These are phyloP conservation scores for Sapajus apella DNA, from an alignment of 2,113 vertebrate species.

Conservation along the genomic window DNA sequence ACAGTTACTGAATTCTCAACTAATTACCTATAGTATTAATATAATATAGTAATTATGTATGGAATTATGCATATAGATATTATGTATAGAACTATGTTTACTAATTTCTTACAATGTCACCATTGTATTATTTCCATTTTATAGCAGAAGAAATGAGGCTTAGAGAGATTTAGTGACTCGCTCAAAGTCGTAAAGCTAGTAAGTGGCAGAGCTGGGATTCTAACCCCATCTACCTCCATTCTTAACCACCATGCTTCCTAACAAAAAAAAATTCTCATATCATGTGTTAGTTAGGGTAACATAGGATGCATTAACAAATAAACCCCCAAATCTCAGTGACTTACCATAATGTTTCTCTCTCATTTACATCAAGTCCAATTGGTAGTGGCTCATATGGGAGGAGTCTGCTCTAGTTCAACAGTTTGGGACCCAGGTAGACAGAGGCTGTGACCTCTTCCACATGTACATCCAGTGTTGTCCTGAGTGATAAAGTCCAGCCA, in stretches of 20 bases:
- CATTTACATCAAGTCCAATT: neutral
- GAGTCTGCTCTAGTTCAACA: neutral
- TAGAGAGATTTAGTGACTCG: neutral
- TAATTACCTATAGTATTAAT: neutral
- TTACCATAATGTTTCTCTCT: neutral
- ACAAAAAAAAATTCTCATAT: neutral
- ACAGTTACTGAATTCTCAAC: neutral
- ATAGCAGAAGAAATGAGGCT: neutral
- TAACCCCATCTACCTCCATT: neutral
- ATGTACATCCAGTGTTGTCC: neutral
- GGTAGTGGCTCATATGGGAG: too few relatives aligned
- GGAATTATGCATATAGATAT: neutral
- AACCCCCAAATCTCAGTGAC: neutral
- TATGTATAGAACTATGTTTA: neutral
- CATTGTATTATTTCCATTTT: neutral
- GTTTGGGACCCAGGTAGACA: neutral
- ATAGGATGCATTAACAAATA: neutral
- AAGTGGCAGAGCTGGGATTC: neutral
- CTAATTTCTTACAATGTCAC: neutral
- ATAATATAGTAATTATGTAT: neutral
- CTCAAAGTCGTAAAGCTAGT: neutral
- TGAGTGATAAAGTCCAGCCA: neutral
- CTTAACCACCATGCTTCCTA: neutral
- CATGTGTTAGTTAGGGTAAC: neutral
- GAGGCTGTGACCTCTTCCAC: neutral